Conservation (phyloP, 2,113 vertebrate species). For the Halichoeres trimaculatus region DNA sequence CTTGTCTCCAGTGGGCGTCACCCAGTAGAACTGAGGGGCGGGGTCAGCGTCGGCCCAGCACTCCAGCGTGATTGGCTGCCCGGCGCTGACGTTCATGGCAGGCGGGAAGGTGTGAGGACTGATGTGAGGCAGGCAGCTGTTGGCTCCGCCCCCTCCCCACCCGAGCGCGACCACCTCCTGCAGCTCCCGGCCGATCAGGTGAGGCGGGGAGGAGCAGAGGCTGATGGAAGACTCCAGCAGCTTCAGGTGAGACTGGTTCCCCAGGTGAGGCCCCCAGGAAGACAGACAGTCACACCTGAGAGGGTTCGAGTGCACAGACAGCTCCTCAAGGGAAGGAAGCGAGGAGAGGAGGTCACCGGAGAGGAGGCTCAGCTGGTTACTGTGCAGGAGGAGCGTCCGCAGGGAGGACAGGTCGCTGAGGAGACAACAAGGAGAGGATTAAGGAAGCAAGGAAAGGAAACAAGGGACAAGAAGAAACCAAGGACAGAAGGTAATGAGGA, state of each 20-base stretch:
- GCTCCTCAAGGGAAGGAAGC: slow-evolving; percentile 81
- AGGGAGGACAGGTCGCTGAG: slow-evolving; percentile 75
- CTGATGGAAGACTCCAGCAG: slow-evolving; percentile 83
- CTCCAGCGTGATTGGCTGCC: slow-evolving; percentile 79
- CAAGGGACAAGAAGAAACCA: too few species aligned
- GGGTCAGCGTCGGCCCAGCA: slow-evolving; percentile 86
- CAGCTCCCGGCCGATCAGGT: slow-evolving; percentile 78
- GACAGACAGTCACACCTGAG: slow-evolving; percentile 85
- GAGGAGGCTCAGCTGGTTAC: slow-evolving; percentile 82
- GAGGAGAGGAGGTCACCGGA: slow-evolving; percentile 64
- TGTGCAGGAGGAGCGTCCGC: slow-evolving; percentile 82
- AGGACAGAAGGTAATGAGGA: too few species aligned
- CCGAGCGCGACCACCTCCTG: slow-evolving; percentile 78
- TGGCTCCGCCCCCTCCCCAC: slow-evolving; percentile 62
- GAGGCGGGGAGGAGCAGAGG: slow-evolving; percentile 79
- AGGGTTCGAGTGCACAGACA: slow-evolving; percentile 84
- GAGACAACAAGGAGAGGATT: neutral
- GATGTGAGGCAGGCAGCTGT: slow-evolving; percentile 83
- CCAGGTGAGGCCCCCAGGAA: slow-evolving; percentile 81
- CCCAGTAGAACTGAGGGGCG: slow-evolving; percentile 86
- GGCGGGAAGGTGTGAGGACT: slow-evolving; percentile 76
- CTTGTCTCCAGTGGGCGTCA: slow-evolving; percentile 85
- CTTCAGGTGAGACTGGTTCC: slow-evolving; percentile 78
- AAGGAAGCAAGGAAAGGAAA: neutral
- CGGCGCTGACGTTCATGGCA: slow-evolving; percentile 75